phyloP scores from a whole-genome alignment of 1,140 invertebrate genomes.

The Lasioglossum baleicum region DNA sequence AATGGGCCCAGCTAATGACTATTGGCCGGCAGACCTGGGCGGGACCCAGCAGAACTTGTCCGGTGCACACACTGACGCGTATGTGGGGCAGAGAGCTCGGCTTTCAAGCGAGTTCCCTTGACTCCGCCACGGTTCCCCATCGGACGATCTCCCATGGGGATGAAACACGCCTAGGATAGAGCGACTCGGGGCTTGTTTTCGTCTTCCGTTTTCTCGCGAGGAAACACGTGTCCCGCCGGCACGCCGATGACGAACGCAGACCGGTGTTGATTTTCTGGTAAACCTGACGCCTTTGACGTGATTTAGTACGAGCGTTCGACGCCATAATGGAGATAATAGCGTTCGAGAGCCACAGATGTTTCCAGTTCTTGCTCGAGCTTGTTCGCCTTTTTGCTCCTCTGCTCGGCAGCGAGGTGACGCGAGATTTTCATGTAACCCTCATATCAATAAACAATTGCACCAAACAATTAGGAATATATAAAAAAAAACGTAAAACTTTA shows the following conservation, averaged over 20 bases:
- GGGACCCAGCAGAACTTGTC: constrained; percentile 70
- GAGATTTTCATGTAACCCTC: background rate
- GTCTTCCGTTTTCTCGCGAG: constrained; percentile 3
- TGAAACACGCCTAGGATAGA: background rate
- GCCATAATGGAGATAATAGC: background rate
- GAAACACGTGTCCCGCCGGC: constrained; percentile 22
- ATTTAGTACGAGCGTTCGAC: background rate
- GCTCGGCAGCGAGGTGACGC: background rate
- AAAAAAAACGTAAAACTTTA: too few species aligned
- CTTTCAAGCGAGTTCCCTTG: background rate
- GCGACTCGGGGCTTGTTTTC: background rate
- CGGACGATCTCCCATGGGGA: constrained; percentile 20
- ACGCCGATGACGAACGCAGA: constrained; percentile 9
- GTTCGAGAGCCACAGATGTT: background rate
- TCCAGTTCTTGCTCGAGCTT: background rate
- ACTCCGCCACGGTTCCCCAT: constrained; percentile 6
- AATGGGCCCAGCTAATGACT: constrained; percentile 81
- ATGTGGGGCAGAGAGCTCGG: constrained; percentile 17
- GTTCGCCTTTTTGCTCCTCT: too few species aligned
- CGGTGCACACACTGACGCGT: constrained; percentile 39
- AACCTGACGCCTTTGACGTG: background rate
- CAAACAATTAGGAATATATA: too few species aligned
- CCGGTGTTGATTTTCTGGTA: background rate
- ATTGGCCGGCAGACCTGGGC: constrained; percentile 79
- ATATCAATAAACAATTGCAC: too few species aligned